Base-by-base conservation (phyloP, 2,113 vertebrate genomes). In the Albula goreensis region DNA sequence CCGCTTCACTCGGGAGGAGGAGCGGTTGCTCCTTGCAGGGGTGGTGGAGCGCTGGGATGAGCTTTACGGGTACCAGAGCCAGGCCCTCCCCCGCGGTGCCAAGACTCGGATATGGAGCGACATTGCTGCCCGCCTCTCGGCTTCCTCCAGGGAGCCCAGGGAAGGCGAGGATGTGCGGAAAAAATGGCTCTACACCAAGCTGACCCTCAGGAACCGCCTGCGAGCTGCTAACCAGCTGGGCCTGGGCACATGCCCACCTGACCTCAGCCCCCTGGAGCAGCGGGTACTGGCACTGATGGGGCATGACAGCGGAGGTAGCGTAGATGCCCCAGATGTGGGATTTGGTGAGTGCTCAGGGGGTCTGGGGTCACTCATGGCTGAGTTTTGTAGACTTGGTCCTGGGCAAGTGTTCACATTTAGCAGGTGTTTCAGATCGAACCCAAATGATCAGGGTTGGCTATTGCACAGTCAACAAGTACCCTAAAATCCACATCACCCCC, bases 31-130 rank as follows among this genome's bases (percentile, higher is more conserved):
- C 15, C 74, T 78, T 31, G 25, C 50, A 5, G 48, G 63, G 86
- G 80, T 82, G 41, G 60, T 66, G 25, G 49, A 49, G 9, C 80
- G 51, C n/a, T 86, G 51, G 66, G 81, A 52, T 19, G 50, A 82
- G 81, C 66, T 86, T 11, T 83, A 74, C n/a, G 66, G 85, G 25
- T 78, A 66, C 50, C 85, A 81, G 66, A 50, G 70, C 80, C 49
- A 51, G 48, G n/a, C 49, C 10, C 86, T 79, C 4, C 83, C 83
- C 83, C 57, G 83, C 13, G 83, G 25, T 3, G 22, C 66, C n/a
- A 74, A 78, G 49, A 19, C 60, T 5, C 51, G 31, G 50, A 53
- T 85, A 22, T 85, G 83, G 83, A 85, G 13, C 13, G 13, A 78
- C 60, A 78, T 78, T 12, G 83, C 83, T 10, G 74, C 70, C 50